Evolutionary conservation across 2,113 vertebrate genomes (phyloP), one percentile per base, ranked within the genome.

Genomic region (Pavo muticus): DNA sequence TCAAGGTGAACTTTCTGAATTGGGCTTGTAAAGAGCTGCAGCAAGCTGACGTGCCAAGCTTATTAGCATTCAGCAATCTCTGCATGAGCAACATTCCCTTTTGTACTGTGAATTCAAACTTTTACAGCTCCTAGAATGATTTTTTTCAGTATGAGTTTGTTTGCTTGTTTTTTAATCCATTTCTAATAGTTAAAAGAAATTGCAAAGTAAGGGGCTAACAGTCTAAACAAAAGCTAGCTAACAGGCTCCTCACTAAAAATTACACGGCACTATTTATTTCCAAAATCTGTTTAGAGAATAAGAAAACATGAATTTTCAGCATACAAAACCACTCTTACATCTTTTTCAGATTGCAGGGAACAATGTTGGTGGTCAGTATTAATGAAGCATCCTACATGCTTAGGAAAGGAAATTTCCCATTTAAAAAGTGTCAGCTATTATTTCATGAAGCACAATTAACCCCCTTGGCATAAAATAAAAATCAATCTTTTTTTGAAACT

Each of bases 1-100:
- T 96, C 89, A 97, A 97, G 95, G 96, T 96, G 96, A 97, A 96
- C 88, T 96, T 97, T 72, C 44, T 79, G 87, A 94, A 93, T 93
- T 92, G 30, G 60, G 73, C 68, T 83, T 84, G 14, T 52, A 93
- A 90, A 60, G 65, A 94, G 40, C 76, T 93, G 69, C 64, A 75
- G 39, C 42, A 84, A 94, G 88, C 30, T 91, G 82, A 80, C 42
- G 7, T 44, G 15, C 65, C 37, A 64, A 60, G 30, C 63, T 94
- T 94, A 82, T 96, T 96, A 96, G 63, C 78, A 93, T 96, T 95
- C 86, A 56, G 23, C 40, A 61, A n/a, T 80, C 24, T 40, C 70
- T 85, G 32, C 63, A 48, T 67, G 88, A 95, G 54, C 79, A 86
- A 44, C 64, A 63, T 84, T 96, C 52, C 20, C 56, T 96, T 91